phyloP scores from a whole-genome alignment of 2,888 invertebrate genomes.

The Furcula furcula region DNA sequence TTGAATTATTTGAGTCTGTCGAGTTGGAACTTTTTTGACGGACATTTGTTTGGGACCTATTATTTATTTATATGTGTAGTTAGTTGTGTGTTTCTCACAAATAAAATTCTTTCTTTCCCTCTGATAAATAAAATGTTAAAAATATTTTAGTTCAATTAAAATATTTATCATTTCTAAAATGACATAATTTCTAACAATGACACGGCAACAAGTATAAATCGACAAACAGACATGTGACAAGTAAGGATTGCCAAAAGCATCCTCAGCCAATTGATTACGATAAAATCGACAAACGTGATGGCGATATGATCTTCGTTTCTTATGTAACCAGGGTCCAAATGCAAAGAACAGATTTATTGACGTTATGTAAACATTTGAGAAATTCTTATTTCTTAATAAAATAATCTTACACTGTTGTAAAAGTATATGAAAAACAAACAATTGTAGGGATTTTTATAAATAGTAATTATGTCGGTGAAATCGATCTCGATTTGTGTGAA shows the following conservation, averaged over 20 bases:
- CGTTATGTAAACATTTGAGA: conserved; percentile 41
- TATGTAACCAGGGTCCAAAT: conserved; percentile 25
- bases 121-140: no score
- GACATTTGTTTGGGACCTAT: no score
- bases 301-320: conserved; percentile 45
- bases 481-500: conserved; percentile 55
- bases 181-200: conserved; percentile 9
- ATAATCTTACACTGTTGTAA: no score
- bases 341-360: conserved; percentile 20
- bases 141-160: no score
- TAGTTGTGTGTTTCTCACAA: no score
- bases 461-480: conserved; percentile 43
- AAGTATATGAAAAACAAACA: no score
- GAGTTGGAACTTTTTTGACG: no score
- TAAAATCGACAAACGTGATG: conserved; percentile 53
- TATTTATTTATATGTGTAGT: no score
- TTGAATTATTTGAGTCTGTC: no score
- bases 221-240: conserved; percentile 40
- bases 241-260: conserved; percentile 44
- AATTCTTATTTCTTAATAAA: conserved; percentile 26
- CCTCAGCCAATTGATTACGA: conserved; percentile 49
- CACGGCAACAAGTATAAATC: conserved; percentile 6
- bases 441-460: conserved; percentile 34
- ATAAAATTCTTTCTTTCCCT: no score
- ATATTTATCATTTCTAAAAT: background rate